These are phyloP conservation scores for Eurois occulta DNA, from an alignment of 2,888 invertebrate species.

Conservation along the genomic window DNA sequence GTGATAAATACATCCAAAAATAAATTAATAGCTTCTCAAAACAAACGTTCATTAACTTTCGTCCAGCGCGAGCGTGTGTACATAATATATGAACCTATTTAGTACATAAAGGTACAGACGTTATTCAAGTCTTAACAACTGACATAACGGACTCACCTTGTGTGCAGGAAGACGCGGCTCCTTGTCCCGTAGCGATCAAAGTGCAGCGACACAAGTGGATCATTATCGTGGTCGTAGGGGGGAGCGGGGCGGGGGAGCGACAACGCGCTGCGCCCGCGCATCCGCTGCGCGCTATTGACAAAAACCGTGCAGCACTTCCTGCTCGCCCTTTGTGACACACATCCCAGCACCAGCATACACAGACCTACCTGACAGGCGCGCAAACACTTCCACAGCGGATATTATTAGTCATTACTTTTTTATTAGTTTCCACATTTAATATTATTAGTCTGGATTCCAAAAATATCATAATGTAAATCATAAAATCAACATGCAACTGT, in stretches of 20 bases:
- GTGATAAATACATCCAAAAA: slow-evolving; percentile 19
- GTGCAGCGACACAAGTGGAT: slow-evolving; percentile 50
- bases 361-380: background rate
- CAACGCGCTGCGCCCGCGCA: slow-evolving; percentile 50
- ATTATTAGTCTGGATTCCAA: slow-evolving; percentile 10
- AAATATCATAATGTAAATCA: slow-evolving; percentile 21
- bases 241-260: background rate
- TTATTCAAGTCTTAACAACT: slow-evolving; percentile 10
- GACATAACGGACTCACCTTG: slow-evolving; percentile 41
- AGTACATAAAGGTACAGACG: background rate
- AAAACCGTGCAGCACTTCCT: slow-evolving; percentile 61
- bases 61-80: background rate
- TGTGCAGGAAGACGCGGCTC: slow-evolving; percentile 54
- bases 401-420: background rate
- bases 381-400: background rate
- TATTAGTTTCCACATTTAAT: background rate
- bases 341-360: slow-evolving; percentile 10
- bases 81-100: no score
- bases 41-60: background rate
- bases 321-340: slow-evolving; percentile 30
- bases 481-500: slow-evolving; percentile 36
- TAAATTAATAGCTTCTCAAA: background rate
- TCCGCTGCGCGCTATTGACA: slow-evolving; percentile 58
- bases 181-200: slow-evolving; percentile 47
- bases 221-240: slow-evolving; percentile 22